These are phyloP conservation scores for Tenebrosternarchus preto DNA, from an alignment of 2,113 vertebrate genomes.

Conservation along the genomic window DNA sequence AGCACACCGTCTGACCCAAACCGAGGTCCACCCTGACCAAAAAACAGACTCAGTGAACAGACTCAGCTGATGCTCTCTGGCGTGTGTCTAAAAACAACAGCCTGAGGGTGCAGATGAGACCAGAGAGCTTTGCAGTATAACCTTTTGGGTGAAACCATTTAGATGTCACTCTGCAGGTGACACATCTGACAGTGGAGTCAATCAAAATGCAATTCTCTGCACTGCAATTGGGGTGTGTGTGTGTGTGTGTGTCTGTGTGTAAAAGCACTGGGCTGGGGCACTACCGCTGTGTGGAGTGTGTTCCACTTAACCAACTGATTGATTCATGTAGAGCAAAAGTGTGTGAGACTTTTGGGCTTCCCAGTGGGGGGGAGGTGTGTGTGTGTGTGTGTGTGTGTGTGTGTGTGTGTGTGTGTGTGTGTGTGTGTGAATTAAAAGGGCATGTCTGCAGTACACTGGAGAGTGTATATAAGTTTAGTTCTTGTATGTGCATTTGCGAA, in stretches of 20 bases:
- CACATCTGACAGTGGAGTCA: background rate
- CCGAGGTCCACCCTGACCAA: too few species aligned
- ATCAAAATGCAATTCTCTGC: background rate
- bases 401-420: too few species aligned
- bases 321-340: background rate
- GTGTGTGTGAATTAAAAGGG: background rate
- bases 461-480: background rate
- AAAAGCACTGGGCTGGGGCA: background rate
- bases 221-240: background rate
- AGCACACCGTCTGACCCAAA: too few species aligned
- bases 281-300: background rate
- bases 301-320: constrained; percentile 18
- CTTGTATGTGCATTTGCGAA: background rate
- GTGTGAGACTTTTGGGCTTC: background rate
- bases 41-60: background rate
- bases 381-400: background rate
- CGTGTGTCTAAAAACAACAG: background rate
- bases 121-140: background rate
- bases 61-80: background rate
- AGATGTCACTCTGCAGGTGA: background rate
- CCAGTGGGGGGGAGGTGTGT: too few species aligned
- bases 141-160: constrained; percentile 1
- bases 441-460: background rate
- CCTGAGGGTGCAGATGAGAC: background rate
- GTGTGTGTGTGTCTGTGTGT: background rate